Evolutionary conservation across 2,797 vertebrate species (phyloP).

Genomic region (Hippoglossus hippoglossus): DNA sequence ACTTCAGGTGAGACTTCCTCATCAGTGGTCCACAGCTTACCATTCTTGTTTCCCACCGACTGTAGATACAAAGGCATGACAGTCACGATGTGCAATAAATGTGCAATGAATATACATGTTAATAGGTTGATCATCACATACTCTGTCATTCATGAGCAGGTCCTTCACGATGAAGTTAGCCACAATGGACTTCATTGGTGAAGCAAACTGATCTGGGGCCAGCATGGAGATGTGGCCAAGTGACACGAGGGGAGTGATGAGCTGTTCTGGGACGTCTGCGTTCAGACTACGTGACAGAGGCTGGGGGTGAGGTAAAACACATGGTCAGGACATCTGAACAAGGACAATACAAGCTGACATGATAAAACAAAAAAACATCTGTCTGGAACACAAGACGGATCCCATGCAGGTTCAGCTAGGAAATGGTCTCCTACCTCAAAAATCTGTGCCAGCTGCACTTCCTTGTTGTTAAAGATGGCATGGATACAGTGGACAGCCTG

Average conservation of each 20-base stretch:
- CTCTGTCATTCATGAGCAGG: conserved; percentile 98
- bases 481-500: conserved; percentile 99
- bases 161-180: conserved; percentile 99
- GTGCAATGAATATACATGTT: neutral
- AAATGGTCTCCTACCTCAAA: conserved; percentile 89
- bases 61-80: conserved; percentile 63
- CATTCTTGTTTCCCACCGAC: conserved; percentile 98
- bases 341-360: neutral
- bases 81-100: neutral
- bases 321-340: neutral
- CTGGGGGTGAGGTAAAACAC: conserved; percentile 70
- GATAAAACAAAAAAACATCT: neutral
- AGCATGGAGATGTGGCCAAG: conserved; percentile 99
- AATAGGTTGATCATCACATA: conserved; percentile 72
- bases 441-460: conserved; percentile 98
- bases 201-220: conserved; percentile 98
- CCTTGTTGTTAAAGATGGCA: conserved; percentile 98
- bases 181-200: conserved; percentile 99
- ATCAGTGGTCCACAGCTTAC: conserved; percentile 97
- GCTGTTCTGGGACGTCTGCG: conserved; percentile 96
- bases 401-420: too few species aligned
- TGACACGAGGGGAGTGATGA: conserved; percentile 97
- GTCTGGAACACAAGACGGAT: too few species aligned
- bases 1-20: conserved; percentile 98
- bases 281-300: conserved; percentile 98